Percentiles rank a stretch among this genome's conserved stretches.
These are phyloP conservation scores for Onychostruthus taczanowskii DNA, from an alignment of 2,113 vertebrate genomes.

Conservation along the genomic window DNA sequence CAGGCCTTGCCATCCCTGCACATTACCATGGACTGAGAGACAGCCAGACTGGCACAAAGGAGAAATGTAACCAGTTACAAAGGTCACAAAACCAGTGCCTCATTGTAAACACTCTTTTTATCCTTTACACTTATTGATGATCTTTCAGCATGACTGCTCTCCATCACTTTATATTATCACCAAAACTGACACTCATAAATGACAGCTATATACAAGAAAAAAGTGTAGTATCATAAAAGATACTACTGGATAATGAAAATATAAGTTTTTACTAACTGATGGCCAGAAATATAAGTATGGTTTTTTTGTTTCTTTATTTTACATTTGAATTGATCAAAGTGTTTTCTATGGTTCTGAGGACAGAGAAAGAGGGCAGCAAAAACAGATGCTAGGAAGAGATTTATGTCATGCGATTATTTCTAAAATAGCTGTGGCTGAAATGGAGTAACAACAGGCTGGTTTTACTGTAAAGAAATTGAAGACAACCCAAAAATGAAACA, in stretches of 20 bases:
- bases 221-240: neutral
- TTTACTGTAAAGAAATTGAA: neutral
- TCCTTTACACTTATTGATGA: neutral
- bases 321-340: neutral
- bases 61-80: neutral
- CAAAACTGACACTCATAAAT: neutral
- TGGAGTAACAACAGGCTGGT: neutral
- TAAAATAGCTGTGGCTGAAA: neutral
- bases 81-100: neutral
- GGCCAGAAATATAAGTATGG: neutral
- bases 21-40: neutral
- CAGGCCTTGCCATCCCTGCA: rapidly evolving
- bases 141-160: neutral
- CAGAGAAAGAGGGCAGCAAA: neutral
- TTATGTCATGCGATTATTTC: neutral
- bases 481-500: neutral
- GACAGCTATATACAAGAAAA: neutral
- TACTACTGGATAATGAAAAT: neutral
- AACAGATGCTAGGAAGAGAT: neutral
- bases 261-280: neutral
- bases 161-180: neutral
- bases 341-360: neutral
- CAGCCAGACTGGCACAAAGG: neutral
- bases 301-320: neutral
- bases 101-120: neutral